Evolutionary conservation across 2,888 invertebrate genomes (phyloP).

Genomic region (Drosophila merina): DNA sequence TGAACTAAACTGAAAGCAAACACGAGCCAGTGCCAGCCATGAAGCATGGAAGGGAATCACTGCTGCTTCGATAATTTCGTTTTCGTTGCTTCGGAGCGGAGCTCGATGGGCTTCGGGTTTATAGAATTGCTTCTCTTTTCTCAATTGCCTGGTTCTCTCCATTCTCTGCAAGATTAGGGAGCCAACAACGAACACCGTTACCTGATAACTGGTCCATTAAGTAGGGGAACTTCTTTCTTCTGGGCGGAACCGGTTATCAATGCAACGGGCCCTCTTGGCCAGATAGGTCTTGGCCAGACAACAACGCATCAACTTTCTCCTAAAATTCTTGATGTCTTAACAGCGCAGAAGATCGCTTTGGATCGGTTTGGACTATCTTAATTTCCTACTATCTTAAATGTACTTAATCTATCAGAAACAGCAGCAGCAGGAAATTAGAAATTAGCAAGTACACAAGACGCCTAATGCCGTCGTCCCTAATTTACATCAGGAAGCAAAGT

Average conservation of each 20-base stretch:
- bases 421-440: conserved; percentile 43
- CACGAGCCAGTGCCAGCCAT: conserved; percentile 51
- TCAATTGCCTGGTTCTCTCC: conserved; percentile 13
- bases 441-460: conserved; percentile 54
- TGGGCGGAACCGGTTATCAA: conserved; percentile 25
- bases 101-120: conserved; percentile 18
- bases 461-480: conserved; percentile 19
- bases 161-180: conserved; percentile 15
- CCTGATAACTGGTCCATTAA: conserved; percentile 26
- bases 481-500: conserved; percentile 48
- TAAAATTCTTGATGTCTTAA: conserved; percentile 25
- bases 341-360: background rate
- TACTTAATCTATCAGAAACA: conserved; percentile 42
- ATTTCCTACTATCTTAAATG: conserved; percentile 33
- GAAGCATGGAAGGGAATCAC: conserved; percentile 64
- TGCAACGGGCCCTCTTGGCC: conserved; percentile 28
- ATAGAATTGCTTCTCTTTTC: conserved; percentile 21
- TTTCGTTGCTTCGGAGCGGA: conserved; percentile 10
- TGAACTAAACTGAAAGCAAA: conserved; percentile 74
- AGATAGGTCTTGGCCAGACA: conserved; percentile 23
- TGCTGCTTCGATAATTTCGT: conserved; percentile 32
- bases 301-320: conserved; percentile 63
- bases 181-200: conserved; percentile 36
- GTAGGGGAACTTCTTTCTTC: conserved; percentile 8
- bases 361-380: conserved; percentile 44